Evolutionary conservation across 1,140 invertebrate genomes (phyloP).

Genomic region (Zophobas morio): DNA sequence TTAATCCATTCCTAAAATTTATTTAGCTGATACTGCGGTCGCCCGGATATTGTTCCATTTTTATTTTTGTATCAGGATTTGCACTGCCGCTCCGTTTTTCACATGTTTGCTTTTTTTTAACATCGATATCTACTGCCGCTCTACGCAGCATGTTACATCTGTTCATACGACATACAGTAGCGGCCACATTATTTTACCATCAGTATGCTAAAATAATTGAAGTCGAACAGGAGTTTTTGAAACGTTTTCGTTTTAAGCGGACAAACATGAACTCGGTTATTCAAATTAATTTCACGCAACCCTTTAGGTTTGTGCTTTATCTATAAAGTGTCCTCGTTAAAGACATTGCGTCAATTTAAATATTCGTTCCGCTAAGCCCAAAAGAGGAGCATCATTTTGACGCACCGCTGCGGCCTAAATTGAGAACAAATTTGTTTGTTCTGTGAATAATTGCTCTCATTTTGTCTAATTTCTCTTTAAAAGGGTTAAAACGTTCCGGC

Average conservation of each 20-base stretch:
- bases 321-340: conserved; percentile 28
- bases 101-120: conserved; percentile 20
- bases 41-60: conserved; percentile 31
- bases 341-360: conserved; percentile 40
- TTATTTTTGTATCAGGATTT: conserved; percentile 38
- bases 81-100: conserved; percentile 26
- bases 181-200: conserved; percentile 18
- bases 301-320: conserved; percentile 29
- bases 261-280: conserved; percentile 9
- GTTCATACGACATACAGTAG: background rate
- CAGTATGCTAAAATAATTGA: conserved; percentile 35
- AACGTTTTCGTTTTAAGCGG: background rate
- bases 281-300: conserved; percentile 17
- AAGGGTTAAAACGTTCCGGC: conserved; percentile 37
- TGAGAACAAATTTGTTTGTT: conserved; percentile 43
- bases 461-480: conserved; percentile 42
- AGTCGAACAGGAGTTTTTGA: conserved; percentile 27
- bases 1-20: conserved; percentile 34
- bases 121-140: background rate
- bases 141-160: conserved; percentile 23
- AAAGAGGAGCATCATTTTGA: conserved; percentile 38
- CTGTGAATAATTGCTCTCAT: conserved; percentile 42
- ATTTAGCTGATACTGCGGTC: conserved; percentile 3
- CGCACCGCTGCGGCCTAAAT: conserved; percentile 41
- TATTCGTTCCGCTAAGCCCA: conserved; percentile 39